Evolutionary conservation across 2,888 invertebrate species (phyloP), one percentile per base, ranked within the genome.

Genomic region (Aleiodes alternator): DNA sequence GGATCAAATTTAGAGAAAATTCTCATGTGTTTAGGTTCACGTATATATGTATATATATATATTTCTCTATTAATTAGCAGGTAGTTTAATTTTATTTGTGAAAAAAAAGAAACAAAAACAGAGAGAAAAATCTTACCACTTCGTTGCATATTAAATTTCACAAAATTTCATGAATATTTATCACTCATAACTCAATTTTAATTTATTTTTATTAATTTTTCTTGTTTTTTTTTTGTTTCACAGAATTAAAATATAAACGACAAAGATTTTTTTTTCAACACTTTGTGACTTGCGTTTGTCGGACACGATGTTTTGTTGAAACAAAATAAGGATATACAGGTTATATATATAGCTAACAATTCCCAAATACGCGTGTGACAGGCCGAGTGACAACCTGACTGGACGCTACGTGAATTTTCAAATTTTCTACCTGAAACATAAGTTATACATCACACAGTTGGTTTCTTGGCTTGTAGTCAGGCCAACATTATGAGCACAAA

Each of bases 141-240:
- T 83, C 84, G 81, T 81, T 85, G 85, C 85, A 85, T 85, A 75
- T 77, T 84, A 79, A 75, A 71, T 34, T 69, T 72, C 51, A 11
- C 12, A 51, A 1, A 34, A 38, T 14, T 51, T 77, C 74, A 61
- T 55, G 64, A 74, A 72, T 73, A 68, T 77, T 76, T 76, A 68
- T 78, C 68, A 73, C 73, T 74, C 77, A 78, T 78, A 76, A 77
- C 75, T 76, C 14, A 59, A 9, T 23, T 23, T 23, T 23, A 50
- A 34, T 75, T 23, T 1, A 23, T 23, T 23, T 23, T 23, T 23
- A 23, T 23, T 2, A 23, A 23, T 23, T 23, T 23, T 23, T 23
- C 23, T 23, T 23, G 23, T 23, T 64, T 9, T 71, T 14, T 43
- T 73, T 38, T n/a, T n/a, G n/a, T n/a, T n/a, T n/a, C n/a, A 38